Evolutionary conservation across 2,888 invertebrate genomes (phyloP).

Genomic region (Acrocyrtus sp.): DNA sequence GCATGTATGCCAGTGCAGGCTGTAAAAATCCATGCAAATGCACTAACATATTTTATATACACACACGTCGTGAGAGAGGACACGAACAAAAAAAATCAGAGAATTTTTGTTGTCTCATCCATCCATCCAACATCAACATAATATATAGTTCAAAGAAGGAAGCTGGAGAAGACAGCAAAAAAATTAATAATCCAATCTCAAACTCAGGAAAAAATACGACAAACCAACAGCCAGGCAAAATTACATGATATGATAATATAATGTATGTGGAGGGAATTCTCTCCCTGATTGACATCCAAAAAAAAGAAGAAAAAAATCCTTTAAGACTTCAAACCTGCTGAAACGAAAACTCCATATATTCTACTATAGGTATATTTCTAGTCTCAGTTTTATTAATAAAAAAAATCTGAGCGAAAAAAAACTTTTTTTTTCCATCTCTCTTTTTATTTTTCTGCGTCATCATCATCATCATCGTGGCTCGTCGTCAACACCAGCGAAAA

Average conservation of each 20-base stretch:
- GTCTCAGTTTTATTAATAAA: slow-evolving; percentile 37
- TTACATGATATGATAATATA: not conserved
- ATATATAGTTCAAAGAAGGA: slow-evolving; percentile 12
- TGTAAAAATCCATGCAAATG: too few species aligned
- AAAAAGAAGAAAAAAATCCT: not conserved
- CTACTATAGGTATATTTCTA: too few species aligned
- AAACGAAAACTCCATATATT: not conserved
- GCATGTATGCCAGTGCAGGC: not conserved
- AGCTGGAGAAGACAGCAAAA: slow-evolving; percentile 26
- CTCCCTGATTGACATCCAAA: not conserved
- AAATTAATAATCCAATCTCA: not conserved
- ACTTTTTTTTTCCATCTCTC: slow-evolving; percentile 11
- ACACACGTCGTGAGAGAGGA: not conserved
- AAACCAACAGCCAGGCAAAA: not conserved
- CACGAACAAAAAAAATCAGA: not conserved
- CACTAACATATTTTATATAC: not conserved
- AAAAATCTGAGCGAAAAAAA: slow-evolving; percentile 42
- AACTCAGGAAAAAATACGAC: not conserved
- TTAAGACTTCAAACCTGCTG: not conserved
- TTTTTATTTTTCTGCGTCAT: slow-evolving; percentile 47
- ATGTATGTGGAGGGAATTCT: not conserved
- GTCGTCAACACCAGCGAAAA: slow-evolving; percentile 16
- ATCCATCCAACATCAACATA: slow-evolving; percentile 3
- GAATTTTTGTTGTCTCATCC: slow-evolving; percentile 9
- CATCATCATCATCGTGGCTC: slow-evolving; percentile 39